Evolutionary conservation across 2,797 vertebrate genomes (phyloP).

Genomic region (Chloroceryle amazona): DNA sequence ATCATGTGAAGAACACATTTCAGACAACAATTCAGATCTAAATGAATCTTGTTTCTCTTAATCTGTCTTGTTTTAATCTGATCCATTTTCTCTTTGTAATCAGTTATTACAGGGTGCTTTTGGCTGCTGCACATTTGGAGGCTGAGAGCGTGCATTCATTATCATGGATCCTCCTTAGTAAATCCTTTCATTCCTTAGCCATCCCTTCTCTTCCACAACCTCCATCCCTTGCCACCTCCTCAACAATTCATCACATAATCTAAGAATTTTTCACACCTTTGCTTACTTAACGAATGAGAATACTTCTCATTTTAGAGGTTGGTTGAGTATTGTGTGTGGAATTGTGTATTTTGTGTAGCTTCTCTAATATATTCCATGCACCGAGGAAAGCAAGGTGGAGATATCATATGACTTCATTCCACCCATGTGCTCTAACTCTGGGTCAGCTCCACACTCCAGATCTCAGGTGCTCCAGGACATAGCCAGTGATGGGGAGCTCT

Average conservation of each 20-base stretch:
- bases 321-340: not conserved
- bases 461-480: not conserved
- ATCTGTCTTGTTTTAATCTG: not conserved
- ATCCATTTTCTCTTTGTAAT: not conserved
- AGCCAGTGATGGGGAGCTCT: not conserved
- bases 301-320: not conserved
- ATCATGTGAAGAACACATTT: not conserved
- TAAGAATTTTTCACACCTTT: not conserved
- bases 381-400: not conserved
- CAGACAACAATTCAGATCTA: not conserved
- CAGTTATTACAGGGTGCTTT: not conserved
- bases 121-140: not conserved
- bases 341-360: not conserved
- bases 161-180: not conserved
- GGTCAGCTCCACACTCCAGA: not conserved
- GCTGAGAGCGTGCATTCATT: not conserved
- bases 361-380: not conserved
- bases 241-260: not conserved
- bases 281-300: not conserved
- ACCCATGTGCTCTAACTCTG: not conserved
- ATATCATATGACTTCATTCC: not conserved
- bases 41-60: not conserved
- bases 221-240: not conserved
- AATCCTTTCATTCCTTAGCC: not conserved
- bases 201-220: not conserved